These are phyloP conservation scores for Agonopterix alstromeriana DNA, from an alignment of 2,888 invertebrate genomes.

Conservation along the genomic window DNA sequence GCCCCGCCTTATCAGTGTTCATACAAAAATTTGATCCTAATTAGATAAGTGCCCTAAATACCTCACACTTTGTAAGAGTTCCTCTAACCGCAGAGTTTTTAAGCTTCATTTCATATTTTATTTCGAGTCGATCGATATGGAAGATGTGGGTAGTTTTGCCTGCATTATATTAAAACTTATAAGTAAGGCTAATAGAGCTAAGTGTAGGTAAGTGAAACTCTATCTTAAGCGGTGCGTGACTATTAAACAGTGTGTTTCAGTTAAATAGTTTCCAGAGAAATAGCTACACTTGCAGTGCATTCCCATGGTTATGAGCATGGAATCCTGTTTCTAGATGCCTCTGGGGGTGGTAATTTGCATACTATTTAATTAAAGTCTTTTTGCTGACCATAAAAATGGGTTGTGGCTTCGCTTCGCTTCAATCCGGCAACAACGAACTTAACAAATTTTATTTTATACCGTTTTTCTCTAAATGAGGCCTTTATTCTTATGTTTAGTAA, in stretches of 20 bases:
- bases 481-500: too few relatives aligned
- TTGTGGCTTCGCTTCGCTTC: neutral
- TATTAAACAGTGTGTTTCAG: conserved; percentile 1
- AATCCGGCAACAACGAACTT: too few relatives aligned
- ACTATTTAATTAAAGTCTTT: conserved; percentile 3
- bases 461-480: too few relatives aligned
- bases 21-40: conserved; percentile 17
- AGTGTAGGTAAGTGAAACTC: neutral
- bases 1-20: conserved; percentile 19
- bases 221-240: neutral
- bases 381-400: neutral
- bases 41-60: conserved; percentile 19
- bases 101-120: neutral
- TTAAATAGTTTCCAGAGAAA: conserved; percentile 4
- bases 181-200: conserved; percentile 1
- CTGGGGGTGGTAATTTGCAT: neutral
- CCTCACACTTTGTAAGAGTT: conserved; percentile 17
- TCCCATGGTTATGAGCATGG: conserved; percentile 3
- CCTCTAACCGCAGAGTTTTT: conserved; percentile 8
- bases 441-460: too few relatives aligned
- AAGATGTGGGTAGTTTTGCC: too few relatives aligned
- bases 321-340: conserved; percentile 7
- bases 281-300: neutral
- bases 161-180: neutral
- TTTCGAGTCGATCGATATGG: too few relatives aligned